These are phyloP conservation scores for Incurvaria masculella DNA, from an alignment of 2,888 invertebrate genomes.

Conservation along the genomic window DNA sequence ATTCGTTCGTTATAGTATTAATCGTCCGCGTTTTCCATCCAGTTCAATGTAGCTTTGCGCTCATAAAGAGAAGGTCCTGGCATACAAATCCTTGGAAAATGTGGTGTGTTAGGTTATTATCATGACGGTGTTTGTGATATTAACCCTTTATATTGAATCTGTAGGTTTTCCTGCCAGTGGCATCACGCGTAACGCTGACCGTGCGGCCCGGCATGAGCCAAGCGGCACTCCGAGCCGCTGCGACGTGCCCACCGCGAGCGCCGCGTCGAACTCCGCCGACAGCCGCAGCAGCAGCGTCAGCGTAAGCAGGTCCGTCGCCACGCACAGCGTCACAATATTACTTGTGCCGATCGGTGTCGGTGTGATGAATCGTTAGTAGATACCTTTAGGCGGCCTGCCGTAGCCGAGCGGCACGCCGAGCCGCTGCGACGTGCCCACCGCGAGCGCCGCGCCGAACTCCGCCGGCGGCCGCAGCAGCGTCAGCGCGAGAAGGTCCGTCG, in stretches of 20 bases:
- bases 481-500: conserved; percentile 89
- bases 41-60: no score
- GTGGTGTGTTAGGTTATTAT: no score
- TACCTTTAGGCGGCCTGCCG: no score
- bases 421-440: conserved; percentile 94
- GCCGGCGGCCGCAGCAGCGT: conserved; percentile 91
- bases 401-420: conserved; percentile 94
- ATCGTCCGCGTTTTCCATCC: no score
- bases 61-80: no score
- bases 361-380: no score
- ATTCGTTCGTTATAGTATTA: no score
- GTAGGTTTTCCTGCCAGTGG: conserved; percentile 81
- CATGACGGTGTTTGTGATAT: no score
- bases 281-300: conserved; percentile 86
- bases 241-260: conserved; percentile 98
- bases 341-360: no score
- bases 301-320: conserved; percentile 91
- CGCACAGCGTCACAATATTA: no score
- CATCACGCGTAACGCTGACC: conserved; percentile 95
- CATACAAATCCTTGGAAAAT: no score
- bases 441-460: conserved; percentile 93
- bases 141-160: no score
- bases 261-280: conserved; percentile 94
- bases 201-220: conserved; percentile 96
- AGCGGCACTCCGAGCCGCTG: conserved; percentile 83